Evolutionary conservation across 2,888 invertebrate species (phyloP).

Genomic region (Pterostichus niger): DNA sequence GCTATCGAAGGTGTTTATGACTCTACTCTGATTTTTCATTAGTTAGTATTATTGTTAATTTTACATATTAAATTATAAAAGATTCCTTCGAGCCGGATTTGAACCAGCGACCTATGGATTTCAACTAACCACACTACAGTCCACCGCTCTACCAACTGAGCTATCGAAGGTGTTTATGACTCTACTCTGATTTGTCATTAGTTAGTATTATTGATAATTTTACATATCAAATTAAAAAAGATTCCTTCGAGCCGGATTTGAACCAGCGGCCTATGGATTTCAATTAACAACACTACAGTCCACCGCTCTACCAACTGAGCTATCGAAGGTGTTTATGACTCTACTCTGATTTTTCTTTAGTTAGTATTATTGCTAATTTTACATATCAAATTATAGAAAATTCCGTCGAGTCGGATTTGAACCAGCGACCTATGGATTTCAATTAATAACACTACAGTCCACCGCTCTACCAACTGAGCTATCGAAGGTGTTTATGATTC

Average conservation of each 20-base stretch:
- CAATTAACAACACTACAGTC: slow-evolving; percentile 3
- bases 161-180: neutral
- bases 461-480: slow-evolving; percentile 15
- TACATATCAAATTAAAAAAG: neutral
- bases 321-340: neutral
- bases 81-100: slow-evolving; percentile 61
- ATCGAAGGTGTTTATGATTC: neutral
- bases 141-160: slow-evolving; percentile 15
- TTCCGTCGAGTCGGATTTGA: slow-evolving; percentile 66
- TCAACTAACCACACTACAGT: neutral
- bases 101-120: slow-evolving; percentile 65
- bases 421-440: slow-evolving; percentile 64
- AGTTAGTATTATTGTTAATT: too few species aligned
- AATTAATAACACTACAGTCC: neutral
- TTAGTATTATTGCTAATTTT: neutral
- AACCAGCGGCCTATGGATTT: slow-evolving; percentile 64
- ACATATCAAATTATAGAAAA: neutral
- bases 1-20: too few species aligned
- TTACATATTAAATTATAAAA: too few species aligned
- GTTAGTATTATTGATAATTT: neutral
- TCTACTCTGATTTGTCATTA: neutral
- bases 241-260: slow-evolving; percentile 66
- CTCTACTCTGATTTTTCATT: too few species aligned
- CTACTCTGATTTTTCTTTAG: neutral
- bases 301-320: slow-evolving; percentile 15